Percentiles rank a stretch among this genome's conserved stretches.
These are phyloP conservation scores for Mesorhabditis sp. DNA, from an alignment of 2,888 invertebrate genomes.

Conservation along the genomic window DNA sequence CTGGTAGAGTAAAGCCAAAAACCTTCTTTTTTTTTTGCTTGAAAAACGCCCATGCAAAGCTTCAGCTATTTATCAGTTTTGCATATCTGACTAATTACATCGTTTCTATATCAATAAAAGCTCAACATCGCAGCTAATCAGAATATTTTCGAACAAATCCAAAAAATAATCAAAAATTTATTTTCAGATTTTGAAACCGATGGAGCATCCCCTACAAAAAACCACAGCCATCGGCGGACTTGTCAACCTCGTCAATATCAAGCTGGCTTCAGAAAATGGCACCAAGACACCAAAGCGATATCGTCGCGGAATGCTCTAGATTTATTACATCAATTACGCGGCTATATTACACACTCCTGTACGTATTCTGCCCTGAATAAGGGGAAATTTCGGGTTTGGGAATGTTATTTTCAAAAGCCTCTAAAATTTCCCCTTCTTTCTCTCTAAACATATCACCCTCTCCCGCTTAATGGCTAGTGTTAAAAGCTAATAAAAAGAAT, in stretches of 20 bases:
- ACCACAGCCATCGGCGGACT: slow-evolving; percentile 27
- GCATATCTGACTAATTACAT: no score
- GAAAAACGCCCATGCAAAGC: background rate
- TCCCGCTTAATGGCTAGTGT: no score
- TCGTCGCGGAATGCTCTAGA: slow-evolving; percentile 46
- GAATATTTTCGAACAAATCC: background rate
- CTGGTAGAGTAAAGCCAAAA: background rate
- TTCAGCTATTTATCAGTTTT: background rate
- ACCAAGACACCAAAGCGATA: slow-evolving; percentile 41
- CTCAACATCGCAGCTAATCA: no score
- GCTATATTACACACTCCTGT: no score
- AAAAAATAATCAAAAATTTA: background rate
- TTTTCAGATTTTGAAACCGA: slow-evolving; percentile 49
- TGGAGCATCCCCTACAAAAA: slow-evolving; percentile 29
- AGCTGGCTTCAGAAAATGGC: slow-evolving; percentile 27
- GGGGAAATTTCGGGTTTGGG: no score
- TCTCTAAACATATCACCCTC: no score
- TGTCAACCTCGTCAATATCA: slow-evolving; percentile 34
- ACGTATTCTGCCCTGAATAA: no score
- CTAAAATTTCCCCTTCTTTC: no score
- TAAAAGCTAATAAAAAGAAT: no score
- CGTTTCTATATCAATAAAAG: no score
- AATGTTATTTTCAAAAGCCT: no score
- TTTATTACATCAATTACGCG: no score
- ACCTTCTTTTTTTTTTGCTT: background rate